Percentiles rank a stretch among this genome's conserved stretches.
Evolutionary conservation across 2,113 vertebrate species (phyloP).

Genomic region (Fukomys damarensis): DNA sequence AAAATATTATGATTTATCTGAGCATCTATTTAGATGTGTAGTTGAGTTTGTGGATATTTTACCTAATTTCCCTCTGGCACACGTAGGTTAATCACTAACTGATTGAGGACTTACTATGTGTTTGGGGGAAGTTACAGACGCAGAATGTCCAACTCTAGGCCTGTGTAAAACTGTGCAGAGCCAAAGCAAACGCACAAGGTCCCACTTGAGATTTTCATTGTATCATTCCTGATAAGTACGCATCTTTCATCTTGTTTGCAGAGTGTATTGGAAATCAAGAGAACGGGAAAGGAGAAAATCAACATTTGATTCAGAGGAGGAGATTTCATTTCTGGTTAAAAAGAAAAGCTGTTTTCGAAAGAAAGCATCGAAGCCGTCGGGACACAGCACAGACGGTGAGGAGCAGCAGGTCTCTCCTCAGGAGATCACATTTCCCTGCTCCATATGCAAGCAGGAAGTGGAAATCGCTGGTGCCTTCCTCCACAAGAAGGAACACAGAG

Average conservation of each 20-base stretch:
- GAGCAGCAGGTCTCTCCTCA: not conserved
- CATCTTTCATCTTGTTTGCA: conserved; percentile 63
- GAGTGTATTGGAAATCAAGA: conserved; percentile 66
- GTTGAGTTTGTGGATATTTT: conserved; percentile 14
- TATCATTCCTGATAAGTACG: not conserved
- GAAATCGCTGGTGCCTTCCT: not conserved
- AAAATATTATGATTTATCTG: conserved; percentile 22
- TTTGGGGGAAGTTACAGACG: not conserved
- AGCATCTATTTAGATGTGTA: not conserved
- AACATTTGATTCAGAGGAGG: not conserved
- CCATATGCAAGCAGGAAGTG: conserved; percentile 67
- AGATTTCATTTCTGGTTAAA: not conserved
- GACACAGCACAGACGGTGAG: accelerated
- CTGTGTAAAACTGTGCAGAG: not conserved
- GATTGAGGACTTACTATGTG: not conserved
- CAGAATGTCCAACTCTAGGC: not conserved
- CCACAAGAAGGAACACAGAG: conserved; percentile 82
- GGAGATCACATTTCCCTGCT: conserved; percentile 71
- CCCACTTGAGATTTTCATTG: not conserved
- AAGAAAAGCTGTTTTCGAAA: not conserved
- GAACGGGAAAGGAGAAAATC: not conserved
- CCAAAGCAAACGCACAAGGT: not conserved
- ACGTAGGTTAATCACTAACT: not conserved
- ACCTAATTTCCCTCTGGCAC: not conserved
- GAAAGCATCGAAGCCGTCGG: not conserved